Percentiles rank a stretch among this genome's conserved stretches.
Evolutionary conservation across 2,888 invertebrate genomes (phyloP).

Genomic region (Acrobasis suavella): DNA sequence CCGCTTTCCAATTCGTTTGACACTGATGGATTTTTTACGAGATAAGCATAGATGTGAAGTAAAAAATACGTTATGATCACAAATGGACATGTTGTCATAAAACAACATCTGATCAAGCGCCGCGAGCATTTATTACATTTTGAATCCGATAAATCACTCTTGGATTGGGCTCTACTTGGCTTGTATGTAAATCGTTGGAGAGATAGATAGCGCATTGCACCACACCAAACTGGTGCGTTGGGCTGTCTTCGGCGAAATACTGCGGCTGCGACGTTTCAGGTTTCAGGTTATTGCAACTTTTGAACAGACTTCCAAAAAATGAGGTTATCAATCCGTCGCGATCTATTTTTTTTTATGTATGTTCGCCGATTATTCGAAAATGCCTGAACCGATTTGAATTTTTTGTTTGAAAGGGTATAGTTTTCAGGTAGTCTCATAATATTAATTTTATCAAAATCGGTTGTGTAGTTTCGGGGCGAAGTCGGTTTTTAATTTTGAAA

Average conservation of each 20-base stretch:
- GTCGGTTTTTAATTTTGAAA: no score
- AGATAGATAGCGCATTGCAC: constrained; percentile 37
- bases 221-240: constrained; percentile 37
- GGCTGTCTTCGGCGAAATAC: constrained; percentile 31
- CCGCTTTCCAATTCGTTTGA: constrained; percentile 21
- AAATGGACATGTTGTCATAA: constrained; percentile 36
- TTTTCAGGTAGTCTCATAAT: no score
- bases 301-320: no score
- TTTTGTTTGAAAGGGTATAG: no score
- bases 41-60: constrained; percentile 14
- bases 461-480: no score
- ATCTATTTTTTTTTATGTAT: no score
- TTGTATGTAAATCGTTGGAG: constrained; percentile 52
- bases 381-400: no score
- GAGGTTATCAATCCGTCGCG: no score
- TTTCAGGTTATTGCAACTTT: no score
- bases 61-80: constrained; percentile 27
- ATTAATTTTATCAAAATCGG: no score
- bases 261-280: constrained; percentile 26
- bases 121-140: constrained; percentile 44
- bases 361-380: no score
- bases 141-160: constrained; percentile 57
- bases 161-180: constrained; percentile 49
- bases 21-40: constrained; percentile 22
- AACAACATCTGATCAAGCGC: constrained; percentile 39